Evolutionary conservation across 92 coral and sea anemone genomes (phyloP).

Genomic region (Epizoanthus stellaris): DNA sequence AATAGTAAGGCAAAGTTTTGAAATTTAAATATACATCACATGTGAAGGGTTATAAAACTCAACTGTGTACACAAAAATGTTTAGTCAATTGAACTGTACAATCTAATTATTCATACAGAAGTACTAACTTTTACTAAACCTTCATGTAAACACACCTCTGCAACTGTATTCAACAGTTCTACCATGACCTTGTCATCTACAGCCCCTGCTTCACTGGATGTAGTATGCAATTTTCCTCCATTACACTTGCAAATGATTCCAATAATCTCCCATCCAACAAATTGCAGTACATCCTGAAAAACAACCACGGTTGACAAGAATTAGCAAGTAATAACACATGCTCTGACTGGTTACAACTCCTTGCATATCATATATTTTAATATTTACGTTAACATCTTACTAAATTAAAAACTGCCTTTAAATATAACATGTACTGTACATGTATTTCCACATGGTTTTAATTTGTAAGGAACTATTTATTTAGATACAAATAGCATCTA

Average conservation of each 20-base stretch:
- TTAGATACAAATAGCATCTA: too few relatives aligned
- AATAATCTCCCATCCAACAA: slow-evolving; percentile 89
- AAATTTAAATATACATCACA: not conserved
- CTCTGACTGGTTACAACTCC: too few relatives aligned
- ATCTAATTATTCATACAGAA: not conserved
- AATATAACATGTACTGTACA: too few relatives aligned
- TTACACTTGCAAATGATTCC: slow-evolving; percentile 64
- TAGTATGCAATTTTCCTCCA: slow-evolving; percentile 18
- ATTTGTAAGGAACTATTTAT: too few relatives aligned
- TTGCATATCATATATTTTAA: too few relatives aligned
- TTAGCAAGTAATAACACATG: too few relatives aligned
- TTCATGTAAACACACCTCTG: slow-evolving; percentile 60
- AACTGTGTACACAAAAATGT: not conserved
- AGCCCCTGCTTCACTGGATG: not conserved
- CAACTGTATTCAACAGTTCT: slow-evolving; percentile 55
- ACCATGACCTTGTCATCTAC: slow-evolving; percentile 17
- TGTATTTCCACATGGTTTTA: too few relatives aligned
- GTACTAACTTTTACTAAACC: not conserved
- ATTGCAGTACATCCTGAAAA: slow-evolving; percentile 79
- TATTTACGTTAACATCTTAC: too few relatives aligned
- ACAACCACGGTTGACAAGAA: not conserved
- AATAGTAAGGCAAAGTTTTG: too few relatives aligned
- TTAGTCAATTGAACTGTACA: too few relatives aligned
- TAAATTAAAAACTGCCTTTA: too few relatives aligned
- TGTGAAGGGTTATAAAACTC: not conserved